Evolutionary conservation across 2,797 vertebrate genomes (phyloP).

Genomic region (Danio aesculapii): DNA sequence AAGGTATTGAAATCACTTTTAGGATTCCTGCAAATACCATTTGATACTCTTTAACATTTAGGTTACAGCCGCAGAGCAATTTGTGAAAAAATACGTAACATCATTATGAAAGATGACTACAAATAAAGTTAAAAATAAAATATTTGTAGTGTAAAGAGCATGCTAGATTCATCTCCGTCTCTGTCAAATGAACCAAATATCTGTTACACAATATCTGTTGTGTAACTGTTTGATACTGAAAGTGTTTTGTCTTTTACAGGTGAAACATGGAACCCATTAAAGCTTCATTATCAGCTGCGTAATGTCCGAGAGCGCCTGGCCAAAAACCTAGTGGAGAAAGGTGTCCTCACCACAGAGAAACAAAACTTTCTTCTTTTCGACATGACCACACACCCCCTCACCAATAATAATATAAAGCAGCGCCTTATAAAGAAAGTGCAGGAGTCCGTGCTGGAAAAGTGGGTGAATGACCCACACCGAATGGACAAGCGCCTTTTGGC

Average conservation of each 20-base stretch:
- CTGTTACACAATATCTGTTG: no score
- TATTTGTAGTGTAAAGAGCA: neutral
- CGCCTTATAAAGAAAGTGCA: constrained; percentile 96
- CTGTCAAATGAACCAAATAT: neutral
- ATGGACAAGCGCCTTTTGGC: constrained; percentile 96
- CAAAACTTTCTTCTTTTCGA: constrained; percentile 98
- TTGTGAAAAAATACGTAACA: neutral
- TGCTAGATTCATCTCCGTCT: no score
- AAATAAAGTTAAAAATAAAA: neutral
- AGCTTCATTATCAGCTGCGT: constrained; percentile 95
- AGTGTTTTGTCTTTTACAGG: constrained; percentile 70
- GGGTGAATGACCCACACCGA: constrained; percentile 95
- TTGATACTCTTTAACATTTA: neutral
- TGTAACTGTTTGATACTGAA: neutral
- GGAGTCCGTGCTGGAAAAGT: constrained; percentile 93
- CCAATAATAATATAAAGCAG: constrained; percentile 96
- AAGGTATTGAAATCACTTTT: no score
- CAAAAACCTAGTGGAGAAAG: constrained; percentile 97
- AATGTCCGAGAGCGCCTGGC: constrained; percentile 94
- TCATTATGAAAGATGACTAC: neutral
- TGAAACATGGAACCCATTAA: constrained; percentile 96
- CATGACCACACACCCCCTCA: constrained; percentile 97
- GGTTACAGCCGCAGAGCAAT: neutral
- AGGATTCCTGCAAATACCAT: no score
- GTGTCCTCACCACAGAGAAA: constrained; percentile 95